Evolutionary conservation across 2,797 vertebrate genomes (phyloP).

Genomic region (Hipposideros larvatus): DNA sequence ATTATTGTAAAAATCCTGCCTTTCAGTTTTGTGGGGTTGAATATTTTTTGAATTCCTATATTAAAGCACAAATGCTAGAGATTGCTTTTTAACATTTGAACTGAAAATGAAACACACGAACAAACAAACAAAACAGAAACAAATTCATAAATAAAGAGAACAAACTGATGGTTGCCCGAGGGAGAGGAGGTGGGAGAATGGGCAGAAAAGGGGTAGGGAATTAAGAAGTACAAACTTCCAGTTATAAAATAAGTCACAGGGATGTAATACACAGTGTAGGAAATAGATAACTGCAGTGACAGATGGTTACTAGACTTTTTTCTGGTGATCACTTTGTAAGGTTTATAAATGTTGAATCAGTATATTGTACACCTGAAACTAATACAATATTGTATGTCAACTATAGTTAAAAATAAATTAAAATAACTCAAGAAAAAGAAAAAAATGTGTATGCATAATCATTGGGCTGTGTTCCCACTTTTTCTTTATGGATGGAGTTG

Average conservation of each 20-base stretch:
- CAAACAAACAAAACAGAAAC: background rate
- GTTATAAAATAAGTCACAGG: background rate
- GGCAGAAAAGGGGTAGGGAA: background rate
- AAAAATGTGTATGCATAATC: conserved; percentile 23
- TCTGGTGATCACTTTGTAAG: background rate
- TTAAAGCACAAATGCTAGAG: conserved; percentile 35
- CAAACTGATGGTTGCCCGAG: background rate
- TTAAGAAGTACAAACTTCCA: background rate
- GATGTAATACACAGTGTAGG: background rate
- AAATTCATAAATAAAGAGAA: background rate
- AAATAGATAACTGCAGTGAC: background rate
- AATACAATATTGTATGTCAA: background rate
- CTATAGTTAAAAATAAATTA: background rate
- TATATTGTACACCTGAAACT: background rate
- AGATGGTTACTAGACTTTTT: background rate
- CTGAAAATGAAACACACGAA: conserved; percentile 50
- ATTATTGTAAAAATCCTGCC: conserved; percentile 4
- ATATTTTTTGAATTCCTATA: conserved; percentile 52
- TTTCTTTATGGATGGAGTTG: background rate
- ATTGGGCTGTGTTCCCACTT: background rate
- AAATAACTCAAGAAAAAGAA: background rate
- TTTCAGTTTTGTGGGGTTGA: conserved; percentile 31
- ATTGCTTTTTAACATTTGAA: conserved; percentile 39
- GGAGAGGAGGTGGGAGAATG: too few species aligned
- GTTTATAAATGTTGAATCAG: background rate